Percentiles rank a stretch among this genome's conserved stretches.
Evolutionary conservation across 2,888 invertebrate genomes (phyloP).

Genomic region (Iselma pallidipennis): DNA sequence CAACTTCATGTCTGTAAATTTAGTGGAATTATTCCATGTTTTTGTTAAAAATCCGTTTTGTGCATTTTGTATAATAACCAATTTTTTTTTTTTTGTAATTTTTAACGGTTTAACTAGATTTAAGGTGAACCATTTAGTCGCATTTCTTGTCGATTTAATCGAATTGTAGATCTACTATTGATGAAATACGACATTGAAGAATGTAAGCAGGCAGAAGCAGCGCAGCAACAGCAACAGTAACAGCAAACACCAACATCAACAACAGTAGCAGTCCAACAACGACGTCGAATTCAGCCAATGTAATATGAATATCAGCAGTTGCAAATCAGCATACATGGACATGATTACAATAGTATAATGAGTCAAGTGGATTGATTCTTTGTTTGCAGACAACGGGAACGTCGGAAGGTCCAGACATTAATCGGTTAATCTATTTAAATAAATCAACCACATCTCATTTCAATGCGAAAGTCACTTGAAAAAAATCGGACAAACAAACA

Average conservation of each 20-base stretch:
- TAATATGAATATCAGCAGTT: constrained; percentile 48
- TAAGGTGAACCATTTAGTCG: neutral
- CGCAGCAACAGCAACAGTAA: too few relatives aligned
- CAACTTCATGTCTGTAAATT: too few relatives aligned
- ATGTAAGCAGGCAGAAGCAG: neutral
- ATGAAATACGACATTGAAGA: constrained; percentile 1
- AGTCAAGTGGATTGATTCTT: constrained; percentile 53
- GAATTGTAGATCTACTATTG: neutral
- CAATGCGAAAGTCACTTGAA: constrained; percentile 45
- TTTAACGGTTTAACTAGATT: neutral
- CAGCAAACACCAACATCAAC: too few relatives aligned
- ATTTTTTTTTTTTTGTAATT: too few relatives aligned
- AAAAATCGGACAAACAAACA: constrained; percentile 21
- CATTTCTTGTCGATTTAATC: neutral
- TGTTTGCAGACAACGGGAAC: constrained; percentile 47
- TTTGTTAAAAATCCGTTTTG: too few relatives aligned
- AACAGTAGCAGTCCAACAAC: neutral
- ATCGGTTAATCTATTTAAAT: constrained; percentile 53
- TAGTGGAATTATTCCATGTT: too few relatives aligned
- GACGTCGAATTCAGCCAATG: constrained; percentile 17
- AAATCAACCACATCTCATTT: constrained; percentile 51
- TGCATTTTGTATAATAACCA: too few relatives aligned
- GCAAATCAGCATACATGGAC: constrained; percentile 51
- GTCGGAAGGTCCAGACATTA: constrained; percentile 50
- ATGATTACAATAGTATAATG: constrained; percentile 53